phyloP scores from a whole-genome alignment of 2,113 vertebrate species.

The Scomber japonicus region DNA sequence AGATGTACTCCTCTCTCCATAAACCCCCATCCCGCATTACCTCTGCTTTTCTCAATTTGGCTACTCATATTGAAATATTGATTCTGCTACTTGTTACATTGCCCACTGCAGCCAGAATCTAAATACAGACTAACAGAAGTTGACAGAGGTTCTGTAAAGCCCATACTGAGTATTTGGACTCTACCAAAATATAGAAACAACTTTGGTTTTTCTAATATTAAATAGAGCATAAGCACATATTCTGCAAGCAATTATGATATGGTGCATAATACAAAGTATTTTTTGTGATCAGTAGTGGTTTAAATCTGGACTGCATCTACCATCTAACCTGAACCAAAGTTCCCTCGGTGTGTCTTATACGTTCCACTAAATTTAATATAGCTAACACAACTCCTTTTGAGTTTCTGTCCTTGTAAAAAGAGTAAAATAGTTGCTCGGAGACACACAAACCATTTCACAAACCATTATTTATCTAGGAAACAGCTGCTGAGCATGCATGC shows the following conservation, averaged over 20 bases:
- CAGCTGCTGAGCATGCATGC: constrained; percentile 50
- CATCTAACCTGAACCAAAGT: background rate
- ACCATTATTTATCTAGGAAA: constrained; percentile 55
- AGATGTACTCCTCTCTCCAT: constrained; percentile 41
- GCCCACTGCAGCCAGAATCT: constrained; percentile 48
- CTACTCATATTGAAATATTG: constrained; percentile 69
- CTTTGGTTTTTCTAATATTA: background rate
- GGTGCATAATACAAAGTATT: constrained; percentile 12
- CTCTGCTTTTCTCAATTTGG: constrained; percentile 58
- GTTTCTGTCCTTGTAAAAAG: constrained; percentile 38
- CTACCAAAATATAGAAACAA: background rate
- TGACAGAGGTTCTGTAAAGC: constrained; percentile 30
- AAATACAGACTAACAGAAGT: constrained; percentile 44
- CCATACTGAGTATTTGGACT: constrained; percentile 1
- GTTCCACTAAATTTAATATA: constrained; percentile 38
- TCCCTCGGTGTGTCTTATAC: constrained; percentile 11
- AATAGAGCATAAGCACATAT: constrained; percentile 9
- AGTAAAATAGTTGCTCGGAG: constrained; percentile 50
- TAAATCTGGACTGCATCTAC: constrained; percentile 1
- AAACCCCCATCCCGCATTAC: constrained; percentile 47
- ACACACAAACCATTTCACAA: constrained; percentile 52
- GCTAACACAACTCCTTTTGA: constrained; percentile 23
- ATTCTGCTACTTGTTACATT: constrained; percentile 60
- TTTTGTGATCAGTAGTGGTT: background rate
- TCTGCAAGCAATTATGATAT: background rate